phyloP scores from a whole-genome alignment of 2,888 invertebrate species.

The Synergus laeviventris region DNA sequence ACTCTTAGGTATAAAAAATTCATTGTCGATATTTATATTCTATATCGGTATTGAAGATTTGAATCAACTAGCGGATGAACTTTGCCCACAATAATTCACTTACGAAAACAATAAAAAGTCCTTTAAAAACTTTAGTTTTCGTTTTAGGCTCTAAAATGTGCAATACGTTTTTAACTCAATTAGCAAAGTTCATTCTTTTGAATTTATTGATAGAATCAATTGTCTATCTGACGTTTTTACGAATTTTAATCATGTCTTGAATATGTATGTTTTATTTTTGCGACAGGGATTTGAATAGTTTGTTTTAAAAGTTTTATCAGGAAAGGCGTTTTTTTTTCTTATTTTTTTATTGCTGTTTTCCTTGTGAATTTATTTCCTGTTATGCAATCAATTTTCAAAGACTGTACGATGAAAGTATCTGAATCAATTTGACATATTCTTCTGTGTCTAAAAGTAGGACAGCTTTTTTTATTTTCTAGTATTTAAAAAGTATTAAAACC shows the following conservation, averaged over 20 bases:
- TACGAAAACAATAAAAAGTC: neutral
- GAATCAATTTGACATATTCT: conserved; percentile 29
- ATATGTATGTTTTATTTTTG: neutral
- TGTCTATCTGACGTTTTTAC: neutral
- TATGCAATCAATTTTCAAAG: conserved; percentile 24
- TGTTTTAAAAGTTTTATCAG: conserved; percentile 20
- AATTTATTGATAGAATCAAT: neutral
- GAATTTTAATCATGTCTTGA: neutral
- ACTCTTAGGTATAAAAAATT: neutral
- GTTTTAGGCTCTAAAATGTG: conserved; percentile 2
- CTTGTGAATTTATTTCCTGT: conserved; percentile 24
- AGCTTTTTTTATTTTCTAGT: neutral
- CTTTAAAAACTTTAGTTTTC: conserved; percentile 10
- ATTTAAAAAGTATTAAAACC: conserved; percentile 15
- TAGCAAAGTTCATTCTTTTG: neutral
- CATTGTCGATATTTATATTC: neutral
- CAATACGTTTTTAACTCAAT: conserved; percentile 9
- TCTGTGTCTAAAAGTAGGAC: conserved; percentile 1
- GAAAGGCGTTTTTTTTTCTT: neutral
- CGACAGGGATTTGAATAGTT: conserved; percentile 10
- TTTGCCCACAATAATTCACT: neutral
- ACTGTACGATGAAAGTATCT: conserved; percentile 37
- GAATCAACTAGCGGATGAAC: neutral
- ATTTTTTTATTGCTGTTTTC: conserved; percentile 16
- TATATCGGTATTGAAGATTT: conserved; percentile 1